phyloP scores from a whole-genome alignment of 2,113 vertebrate genomes.

The Nothoprocta perdicaria region DNA sequence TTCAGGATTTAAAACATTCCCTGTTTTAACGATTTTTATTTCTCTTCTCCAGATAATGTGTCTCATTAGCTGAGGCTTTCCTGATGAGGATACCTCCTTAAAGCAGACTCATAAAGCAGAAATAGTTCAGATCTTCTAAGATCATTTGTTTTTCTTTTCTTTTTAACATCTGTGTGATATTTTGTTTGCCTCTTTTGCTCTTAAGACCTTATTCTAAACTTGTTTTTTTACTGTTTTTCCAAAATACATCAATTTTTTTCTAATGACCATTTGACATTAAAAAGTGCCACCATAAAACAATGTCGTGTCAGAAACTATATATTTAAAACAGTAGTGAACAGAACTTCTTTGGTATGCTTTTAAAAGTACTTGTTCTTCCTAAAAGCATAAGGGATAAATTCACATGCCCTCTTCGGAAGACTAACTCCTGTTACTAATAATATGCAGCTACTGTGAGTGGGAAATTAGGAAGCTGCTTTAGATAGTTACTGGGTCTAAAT shows the following conservation, averaged over 20 bases:
- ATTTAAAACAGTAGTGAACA: background rate
- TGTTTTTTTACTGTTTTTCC: background rate
- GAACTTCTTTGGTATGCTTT: background rate
- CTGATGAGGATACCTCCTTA: background rate
- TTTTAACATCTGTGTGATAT: background rate
- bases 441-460: background rate
- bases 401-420: background rate
- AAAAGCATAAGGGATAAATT: background rate
- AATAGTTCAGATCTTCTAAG: background rate
- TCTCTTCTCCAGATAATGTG: background rate
- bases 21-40: background rate
- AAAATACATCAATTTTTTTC: background rate
- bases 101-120: background rate
- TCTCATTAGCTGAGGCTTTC: constrained; percentile 2
- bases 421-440: background rate
- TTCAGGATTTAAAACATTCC: background rate
- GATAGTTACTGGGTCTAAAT: background rate
- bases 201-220: background rate
- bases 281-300: background rate
- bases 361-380: background rate
- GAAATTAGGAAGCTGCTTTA: background rate
- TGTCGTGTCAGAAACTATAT: background rate
- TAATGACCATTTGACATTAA: background rate
- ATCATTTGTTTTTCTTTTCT: background rate
- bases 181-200: constrained; percentile 11